Percentiles rank a stretch among this genome's conserved stretches.
Evolutionary conservation across 2,113 vertebrate genomes (phyloP).

Genomic region (Dunckerocampus dactyliophorus): DNA sequence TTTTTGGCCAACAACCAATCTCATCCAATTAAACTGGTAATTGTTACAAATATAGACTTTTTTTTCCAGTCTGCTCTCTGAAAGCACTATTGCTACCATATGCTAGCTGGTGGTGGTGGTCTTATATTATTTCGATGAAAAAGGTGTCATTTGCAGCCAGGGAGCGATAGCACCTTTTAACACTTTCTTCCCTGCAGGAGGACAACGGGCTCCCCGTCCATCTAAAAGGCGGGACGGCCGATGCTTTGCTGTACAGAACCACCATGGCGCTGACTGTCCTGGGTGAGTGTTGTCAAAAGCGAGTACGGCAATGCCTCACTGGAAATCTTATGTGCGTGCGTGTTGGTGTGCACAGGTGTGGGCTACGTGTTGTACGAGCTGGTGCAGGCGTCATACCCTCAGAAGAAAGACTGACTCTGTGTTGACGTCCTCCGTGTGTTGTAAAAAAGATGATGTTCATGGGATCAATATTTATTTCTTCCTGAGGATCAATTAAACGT

Average conservation of each 20-base stretch:
- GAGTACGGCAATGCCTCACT: neutral
- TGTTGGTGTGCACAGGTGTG: constrained; percentile 73
- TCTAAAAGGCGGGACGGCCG: constrained; percentile 81
- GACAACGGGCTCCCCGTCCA: constrained; percentile 87
- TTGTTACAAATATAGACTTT: too few relatives aligned
- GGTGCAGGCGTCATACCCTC: constrained; percentile 71
- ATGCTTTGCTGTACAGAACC: constrained; percentile 79
- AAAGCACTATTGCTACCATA: too few relatives aligned
- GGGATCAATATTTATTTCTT: constrained; percentile 80
- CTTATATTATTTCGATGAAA: too few relatives aligned
- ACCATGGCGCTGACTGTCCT: constrained; percentile 76
- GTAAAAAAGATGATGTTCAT: constrained; percentile 42
- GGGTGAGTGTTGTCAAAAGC: constrained; percentile 71
- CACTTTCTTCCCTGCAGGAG: constrained; percentile 67
- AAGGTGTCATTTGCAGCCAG: too few relatives aligned
- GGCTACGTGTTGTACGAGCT: constrained; percentile 75
- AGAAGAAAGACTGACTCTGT: constrained; percentile 70
- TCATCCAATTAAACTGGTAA: too few relatives aligned
- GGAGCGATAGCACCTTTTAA: too few relatives aligned
- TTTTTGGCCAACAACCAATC: too few relatives aligned
- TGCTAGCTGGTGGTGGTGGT: too few relatives aligned
- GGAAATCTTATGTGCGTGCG: neutral
- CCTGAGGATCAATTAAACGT: constrained; percentile 78
- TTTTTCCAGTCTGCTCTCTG: too few relatives aligned
- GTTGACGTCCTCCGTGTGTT: neutral